Evolutionary conservation across 2,797 vertebrate species (phyloP), one percentile per base, ranked within the genome.

Genomic region (Garrulus glandarius): DNA sequence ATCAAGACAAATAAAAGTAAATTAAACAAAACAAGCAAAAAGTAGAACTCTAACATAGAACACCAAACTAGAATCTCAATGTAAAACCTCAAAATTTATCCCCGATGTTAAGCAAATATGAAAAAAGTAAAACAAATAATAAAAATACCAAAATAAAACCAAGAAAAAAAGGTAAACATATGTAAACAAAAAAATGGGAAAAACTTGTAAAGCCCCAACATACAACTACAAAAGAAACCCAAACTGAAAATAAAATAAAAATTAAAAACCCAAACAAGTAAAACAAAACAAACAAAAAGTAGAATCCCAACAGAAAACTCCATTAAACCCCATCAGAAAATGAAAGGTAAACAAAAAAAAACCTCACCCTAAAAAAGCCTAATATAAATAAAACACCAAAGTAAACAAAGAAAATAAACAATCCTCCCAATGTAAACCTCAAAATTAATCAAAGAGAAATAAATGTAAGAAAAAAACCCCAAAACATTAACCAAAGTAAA

Each of bases 1-100:
- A 41, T 47, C 6, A 47, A 47, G 24, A 5, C 30, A 39, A 46
- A 47, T 1, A 63, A 29, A 21, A 39, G 15, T 20, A 37, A 83
- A 61, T 36, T 6, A 19, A 70, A 32, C 20, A 50, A 61, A 71
- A 53, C 5, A 18, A 55, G 7, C 15, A 18, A 39, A 46, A 83
- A 46, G 15, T 22, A 37, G 23, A 71, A 53, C 18, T 11, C 5
- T 8, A 37, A 23, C 12, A 46, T 15, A 22, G 6, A 52, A 63
- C 1, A 26, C 8, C 5, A 46, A n/a, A 2, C 2, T 10, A n/a
- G 10, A 63, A 46, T 6, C 8, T 29, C 23, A 29, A 8, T 3
- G 6, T 13, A 53, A 50, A 55, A 3, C 0, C 3, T 7, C 23
- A 46, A 61, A 61, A 46, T 63, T 23, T 15, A 63, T 23, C 8